Conservation (phyloP, 2,888 invertebrate species). For the Pedicia rivosa region DNA sequence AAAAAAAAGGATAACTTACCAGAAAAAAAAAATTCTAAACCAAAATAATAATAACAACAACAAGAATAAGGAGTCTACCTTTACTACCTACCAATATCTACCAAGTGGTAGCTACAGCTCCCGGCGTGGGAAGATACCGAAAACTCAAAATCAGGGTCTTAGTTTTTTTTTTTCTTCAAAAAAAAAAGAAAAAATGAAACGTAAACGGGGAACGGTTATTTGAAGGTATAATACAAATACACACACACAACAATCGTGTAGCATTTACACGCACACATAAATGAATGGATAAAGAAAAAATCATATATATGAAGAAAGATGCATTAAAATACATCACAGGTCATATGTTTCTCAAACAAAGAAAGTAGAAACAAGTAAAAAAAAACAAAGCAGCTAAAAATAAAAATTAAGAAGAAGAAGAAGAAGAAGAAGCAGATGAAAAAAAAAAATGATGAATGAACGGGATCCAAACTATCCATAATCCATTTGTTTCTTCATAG, state of each 20-base stretch:
- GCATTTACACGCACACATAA: too few species aligned
- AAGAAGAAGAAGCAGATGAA: too few species aligned
- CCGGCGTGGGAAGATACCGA: constrained; percentile 26
- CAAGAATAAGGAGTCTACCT: not conserved
- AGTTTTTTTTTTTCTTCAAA: constrained; percentile 3
- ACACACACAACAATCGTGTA: too few species aligned
- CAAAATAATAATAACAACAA: constrained; percentile 5
- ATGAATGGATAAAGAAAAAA: too few species aligned
- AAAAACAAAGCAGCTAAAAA: not conserved
- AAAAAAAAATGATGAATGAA: too few species aligned
- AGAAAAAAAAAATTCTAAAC: not conserved
- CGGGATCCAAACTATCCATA: too few species aligned
- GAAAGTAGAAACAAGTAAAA: not conserved
- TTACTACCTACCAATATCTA: constrained; percentile 5
- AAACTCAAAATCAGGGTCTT: constrained; percentile 7
- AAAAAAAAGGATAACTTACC: not conserved
- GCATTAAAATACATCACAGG: too few species aligned
- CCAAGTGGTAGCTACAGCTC: constrained; percentile 7
- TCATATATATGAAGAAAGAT: too few species aligned
- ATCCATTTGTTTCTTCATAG: too few species aligned
- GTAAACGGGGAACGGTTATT: not conserved
- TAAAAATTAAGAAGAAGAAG: not conserved
- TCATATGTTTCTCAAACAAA: too few species aligned
- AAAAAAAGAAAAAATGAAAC: not conserved
- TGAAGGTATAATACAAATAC: too few species aligned